Conservation (phyloP, 2,113 vertebrate genomes). For the Pongo pygmaeus region DNA sequence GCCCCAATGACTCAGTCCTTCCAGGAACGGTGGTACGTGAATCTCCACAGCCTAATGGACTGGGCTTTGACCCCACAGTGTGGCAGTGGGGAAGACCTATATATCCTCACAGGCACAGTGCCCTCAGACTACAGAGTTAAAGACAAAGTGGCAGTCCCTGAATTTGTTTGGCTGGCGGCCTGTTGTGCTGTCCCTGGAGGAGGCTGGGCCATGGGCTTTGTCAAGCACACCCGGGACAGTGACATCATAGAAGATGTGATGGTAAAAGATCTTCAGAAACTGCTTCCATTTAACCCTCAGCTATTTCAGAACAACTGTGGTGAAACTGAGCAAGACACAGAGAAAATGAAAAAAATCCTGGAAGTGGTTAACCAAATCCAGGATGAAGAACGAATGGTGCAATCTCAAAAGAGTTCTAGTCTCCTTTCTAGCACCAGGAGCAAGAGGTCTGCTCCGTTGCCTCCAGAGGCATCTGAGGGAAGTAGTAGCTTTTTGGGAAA, state of each 20-base stretch:
- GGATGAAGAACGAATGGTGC: conserved; percentile 68
- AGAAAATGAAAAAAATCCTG: conserved; percentile 78
- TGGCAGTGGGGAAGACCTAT: conserved; percentile 75
- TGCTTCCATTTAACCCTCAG: conserved; percentile 73
- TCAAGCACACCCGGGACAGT: conserved; percentile 64
- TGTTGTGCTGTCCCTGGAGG: conserved; percentile 79
- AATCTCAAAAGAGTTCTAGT: not conserved
- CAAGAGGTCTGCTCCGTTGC: not conserved
- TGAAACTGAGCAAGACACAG: conserved; percentile 69
- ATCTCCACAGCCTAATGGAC: conserved; percentile 78
- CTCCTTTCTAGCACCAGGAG: not conserved
- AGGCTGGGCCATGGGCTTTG: conserved; percentile 85
- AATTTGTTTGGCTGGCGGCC: conserved; percentile 86
- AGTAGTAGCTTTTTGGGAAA: conserved; percentile 51
- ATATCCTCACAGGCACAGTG: conserved; percentile 81
- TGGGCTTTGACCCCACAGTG: conserved; percentile 82
- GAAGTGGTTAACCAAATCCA: conserved; percentile 78
- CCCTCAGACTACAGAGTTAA: conserved; percentile 79
- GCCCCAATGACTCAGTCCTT: conserved; percentile 81
- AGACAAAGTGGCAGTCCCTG: conserved; percentile 81
- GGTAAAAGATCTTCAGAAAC: conserved; percentile 80
- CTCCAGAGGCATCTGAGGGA: not conserved
- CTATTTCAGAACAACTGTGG: conserved; percentile 83
- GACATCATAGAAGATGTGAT: conserved; percentile 80
- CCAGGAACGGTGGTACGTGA: conserved; percentile 82